Evolutionary conservation across 2,888 invertebrate genomes (phyloP).

Genomic region (Stenodera caucasica): DNA sequence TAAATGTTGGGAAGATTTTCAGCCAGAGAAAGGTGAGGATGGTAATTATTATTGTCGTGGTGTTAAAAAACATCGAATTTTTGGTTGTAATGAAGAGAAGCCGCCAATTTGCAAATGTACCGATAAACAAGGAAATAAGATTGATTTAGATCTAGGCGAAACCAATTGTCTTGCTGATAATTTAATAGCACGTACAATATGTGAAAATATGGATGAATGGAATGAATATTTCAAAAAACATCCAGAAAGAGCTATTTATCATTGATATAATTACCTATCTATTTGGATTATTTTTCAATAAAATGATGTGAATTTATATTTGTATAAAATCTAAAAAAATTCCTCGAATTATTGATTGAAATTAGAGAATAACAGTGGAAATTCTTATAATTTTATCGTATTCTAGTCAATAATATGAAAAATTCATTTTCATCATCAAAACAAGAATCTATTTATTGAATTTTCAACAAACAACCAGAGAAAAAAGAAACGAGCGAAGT

Average conservation of each 20-base stretch:
- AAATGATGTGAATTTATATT: too few relatives aligned
- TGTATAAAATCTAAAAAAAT: too few relatives aligned
- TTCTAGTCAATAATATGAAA: too few relatives aligned
- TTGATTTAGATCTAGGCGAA: conserved; percentile 41
- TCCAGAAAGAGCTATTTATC: conserved; percentile 18
- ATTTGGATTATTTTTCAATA: too few relatives aligned
- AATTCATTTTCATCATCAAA: too few relatives aligned
- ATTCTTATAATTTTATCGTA: too few relatives aligned
- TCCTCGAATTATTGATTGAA: too few relatives aligned
- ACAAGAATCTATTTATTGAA: too few relatives aligned
- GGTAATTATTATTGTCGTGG: conserved; percentile 37
- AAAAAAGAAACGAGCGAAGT: too few relatives aligned
- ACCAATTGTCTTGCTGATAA: conserved; percentile 31
- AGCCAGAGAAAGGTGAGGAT: conserved; percentile 33
- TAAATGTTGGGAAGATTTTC: conserved; percentile 42
- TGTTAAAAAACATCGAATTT: conserved; percentile 35
- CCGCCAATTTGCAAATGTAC: conserved; percentile 42
- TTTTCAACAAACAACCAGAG: too few relatives aligned
- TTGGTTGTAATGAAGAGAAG: conserved; percentile 39
- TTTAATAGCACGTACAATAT: conserved; percentile 6
- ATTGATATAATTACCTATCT: background rate
- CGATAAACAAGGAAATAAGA: conserved; percentile 30
- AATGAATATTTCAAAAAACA: conserved; percentile 22
- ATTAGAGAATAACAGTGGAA: too few relatives aligned
- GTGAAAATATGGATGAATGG: conserved; percentile 26